phyloP scores from a whole-genome alignment of 2,797 vertebrate species.

The Semaprochilodus insignis region DNA sequence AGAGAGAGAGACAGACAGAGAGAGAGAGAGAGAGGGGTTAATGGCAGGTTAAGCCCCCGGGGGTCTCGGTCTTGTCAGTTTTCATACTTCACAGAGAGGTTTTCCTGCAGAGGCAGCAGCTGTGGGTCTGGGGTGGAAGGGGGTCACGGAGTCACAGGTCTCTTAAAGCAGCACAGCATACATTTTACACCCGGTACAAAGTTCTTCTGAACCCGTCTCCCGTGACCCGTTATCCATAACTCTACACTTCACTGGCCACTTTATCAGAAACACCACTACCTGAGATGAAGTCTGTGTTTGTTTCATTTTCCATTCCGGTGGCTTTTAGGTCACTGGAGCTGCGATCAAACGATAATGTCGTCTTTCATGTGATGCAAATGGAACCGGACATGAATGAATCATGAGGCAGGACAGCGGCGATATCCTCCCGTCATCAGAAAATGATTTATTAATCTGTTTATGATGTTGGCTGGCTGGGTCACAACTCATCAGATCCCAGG shows the following conservation, averaged over 20 bases:
- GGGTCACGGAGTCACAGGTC: not conserved
- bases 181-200: not conserved
- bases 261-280: too few relatives aligned
- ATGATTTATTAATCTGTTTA: not conserved
- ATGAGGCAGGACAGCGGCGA: not conserved
- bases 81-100: not conserved
- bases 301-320: not conserved
- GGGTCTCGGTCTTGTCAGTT: not conserved
- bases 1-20: not conserved
- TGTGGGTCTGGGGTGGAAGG: not conserved
- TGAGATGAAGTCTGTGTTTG: not conserved
- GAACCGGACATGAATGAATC: not conserved
- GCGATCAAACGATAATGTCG: not conserved
- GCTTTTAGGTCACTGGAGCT: not conserved
- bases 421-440: not conserved
- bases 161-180: not conserved
- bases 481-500: not conserved
- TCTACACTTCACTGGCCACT: not conserved
- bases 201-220: not conserved
- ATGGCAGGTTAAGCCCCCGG: conserved; percentile 7
- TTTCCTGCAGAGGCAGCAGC: not conserved
- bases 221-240: not conserved
- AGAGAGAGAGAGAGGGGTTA: not conserved
- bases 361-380: not conserved
- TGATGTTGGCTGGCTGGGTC: not conserved